Evolutionary conservation across 2,113 vertebrate genomes (phyloP).

Genomic region (Ursus arctos): DNA sequence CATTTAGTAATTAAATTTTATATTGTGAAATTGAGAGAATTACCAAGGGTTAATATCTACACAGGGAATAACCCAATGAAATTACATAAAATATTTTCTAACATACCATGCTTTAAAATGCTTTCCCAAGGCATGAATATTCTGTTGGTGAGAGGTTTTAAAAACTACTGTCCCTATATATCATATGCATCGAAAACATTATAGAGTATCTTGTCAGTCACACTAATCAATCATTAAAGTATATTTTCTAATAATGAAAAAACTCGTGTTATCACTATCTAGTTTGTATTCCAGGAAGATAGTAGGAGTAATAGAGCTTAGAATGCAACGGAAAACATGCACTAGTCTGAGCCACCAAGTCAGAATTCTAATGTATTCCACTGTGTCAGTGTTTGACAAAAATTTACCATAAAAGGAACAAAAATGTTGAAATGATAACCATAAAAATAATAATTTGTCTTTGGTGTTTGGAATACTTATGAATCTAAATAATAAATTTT

Average conservation of each 20-base stretch:
- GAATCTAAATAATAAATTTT: background rate
- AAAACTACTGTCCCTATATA: background rate
- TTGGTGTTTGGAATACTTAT: background rate
- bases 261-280: background rate
- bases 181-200: background rate
- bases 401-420: background rate
- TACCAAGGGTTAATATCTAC: background rate
- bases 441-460: background rate
- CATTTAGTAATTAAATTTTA: constrained; percentile 40
- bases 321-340: background rate
- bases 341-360: background rate
- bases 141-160: background rate
- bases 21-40: constrained; percentile 20
- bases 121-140: constrained; percentile 18
- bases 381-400: background rate
- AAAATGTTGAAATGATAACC: background rate
- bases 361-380: background rate
- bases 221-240: background rate
- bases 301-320: background rate
- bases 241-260: background rate
- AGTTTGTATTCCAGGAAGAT: background rate
- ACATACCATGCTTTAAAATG: background rate
- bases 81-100: background rate
- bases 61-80: background rate
- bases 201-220: background rate